Conservation (phyloP, 2,888 invertebrate genomes). For the Nasonovia ribisnigri region DNA sequence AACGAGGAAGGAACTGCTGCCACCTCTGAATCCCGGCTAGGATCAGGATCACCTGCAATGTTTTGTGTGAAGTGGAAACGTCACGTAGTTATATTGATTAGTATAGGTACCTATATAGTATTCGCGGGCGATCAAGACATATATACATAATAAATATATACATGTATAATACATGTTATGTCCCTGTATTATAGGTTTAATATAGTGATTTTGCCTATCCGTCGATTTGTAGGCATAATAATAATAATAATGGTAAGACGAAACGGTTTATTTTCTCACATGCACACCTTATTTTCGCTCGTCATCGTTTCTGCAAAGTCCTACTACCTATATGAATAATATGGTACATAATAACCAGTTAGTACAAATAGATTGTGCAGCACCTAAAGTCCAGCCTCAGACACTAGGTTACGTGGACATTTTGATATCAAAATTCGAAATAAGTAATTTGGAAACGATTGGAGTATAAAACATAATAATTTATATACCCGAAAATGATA, state of each 20-base stretch:
- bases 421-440: background rate
- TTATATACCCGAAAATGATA: background rate
- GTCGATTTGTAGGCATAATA: background rate
- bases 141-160: background rate
- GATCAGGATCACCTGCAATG: background rate
- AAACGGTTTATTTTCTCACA: background rate
- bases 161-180: background rate
- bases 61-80: background rate
- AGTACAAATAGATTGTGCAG: background rate
- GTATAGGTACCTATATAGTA: background rate
- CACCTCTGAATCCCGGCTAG: background rate
- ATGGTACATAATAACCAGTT: background rate
- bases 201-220: background rate
- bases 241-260: background rate
- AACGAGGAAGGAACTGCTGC: background rate
- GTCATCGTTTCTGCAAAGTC: too few species aligned
- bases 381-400: background rate
- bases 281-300: too few species aligned
- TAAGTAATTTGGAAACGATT: background rate
- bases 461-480: background rate
- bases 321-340: too few species aligned
- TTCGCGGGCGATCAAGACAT: background rate
- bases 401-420: background rate
- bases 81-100: background rate
- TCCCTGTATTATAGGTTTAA: background rate